phyloP scores from a whole-genome alignment of 2,888 invertebrate genomes.

The Eilema sororculum region DNA sequence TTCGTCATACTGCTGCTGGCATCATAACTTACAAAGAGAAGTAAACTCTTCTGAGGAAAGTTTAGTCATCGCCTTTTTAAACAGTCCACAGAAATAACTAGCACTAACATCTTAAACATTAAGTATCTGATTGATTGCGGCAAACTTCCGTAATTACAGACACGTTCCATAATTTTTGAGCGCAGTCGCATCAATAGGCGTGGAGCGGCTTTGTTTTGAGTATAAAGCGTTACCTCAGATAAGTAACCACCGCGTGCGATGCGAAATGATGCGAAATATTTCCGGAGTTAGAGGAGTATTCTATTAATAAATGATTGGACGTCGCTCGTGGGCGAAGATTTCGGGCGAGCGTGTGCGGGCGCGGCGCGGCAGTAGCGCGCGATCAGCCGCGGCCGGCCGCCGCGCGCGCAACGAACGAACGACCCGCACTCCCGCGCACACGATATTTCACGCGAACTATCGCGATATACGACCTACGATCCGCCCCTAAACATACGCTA shows the following conservation, averaged over 20 bases:
- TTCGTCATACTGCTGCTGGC: conserved; percentile 43
- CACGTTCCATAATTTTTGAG: background rate
- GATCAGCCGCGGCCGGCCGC: conserved; percentile 85
- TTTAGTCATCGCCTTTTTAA: background rate
- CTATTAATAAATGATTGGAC: conserved; percentile 85
- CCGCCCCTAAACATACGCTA: conserved; percentile 62
- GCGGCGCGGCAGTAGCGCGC: conserved; percentile 81
- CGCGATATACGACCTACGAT: conserved; percentile 72
- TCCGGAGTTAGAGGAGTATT: conserved; percentile 86
- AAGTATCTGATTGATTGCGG: background rate
- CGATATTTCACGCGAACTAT: conserved; percentile 68
- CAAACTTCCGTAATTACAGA: background rate
- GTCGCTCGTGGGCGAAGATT: conserved; percentile 84
- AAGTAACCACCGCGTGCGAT: conserved; percentile 77
- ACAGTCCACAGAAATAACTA: conserved; percentile 11
- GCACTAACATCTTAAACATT: background rate
- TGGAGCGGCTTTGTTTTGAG: conserved; percentile 53
- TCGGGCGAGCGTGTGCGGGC: conserved; percentile 76
- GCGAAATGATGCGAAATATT: conserved; percentile 87
- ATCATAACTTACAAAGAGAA: conserved; percentile 41
- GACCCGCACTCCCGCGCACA: conserved; percentile 85
- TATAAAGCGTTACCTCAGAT: conserved; percentile 72
- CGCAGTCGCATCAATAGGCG: conserved; percentile 16
- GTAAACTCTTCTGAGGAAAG: conserved; percentile 16
- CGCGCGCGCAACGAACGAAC: conserved; percentile 87